A percentile compares a stretch with the other conserved stretches of the same genome.
phyloP scores from a whole-genome alignment of 1,140 invertebrate genomes.

The Megalonaias nervosa region DNA sequence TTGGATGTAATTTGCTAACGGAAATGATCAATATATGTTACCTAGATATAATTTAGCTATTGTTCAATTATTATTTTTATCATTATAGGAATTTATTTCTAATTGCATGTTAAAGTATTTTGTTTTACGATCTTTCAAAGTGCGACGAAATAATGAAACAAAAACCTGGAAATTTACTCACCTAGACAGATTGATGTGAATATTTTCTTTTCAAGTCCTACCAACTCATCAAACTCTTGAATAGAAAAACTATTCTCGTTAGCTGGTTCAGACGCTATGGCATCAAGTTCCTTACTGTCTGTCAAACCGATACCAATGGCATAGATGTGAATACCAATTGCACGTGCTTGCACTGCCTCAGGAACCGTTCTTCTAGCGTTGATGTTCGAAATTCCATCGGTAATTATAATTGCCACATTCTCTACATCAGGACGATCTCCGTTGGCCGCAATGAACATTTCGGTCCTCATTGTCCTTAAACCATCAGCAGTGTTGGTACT shows the following conservation, averaged over 20 bases:
- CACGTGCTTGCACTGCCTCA: slow-evolving; percentile 47
- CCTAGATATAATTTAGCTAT: too few species aligned
- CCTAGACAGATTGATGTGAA: slow-evolving; percentile 43
- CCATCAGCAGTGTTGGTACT: slow-evolving; percentile 60
- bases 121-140: too few species aligned
- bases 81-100: too few species aligned
- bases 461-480: slow-evolving; percentile 38
- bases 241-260: slow-evolving; percentile 42
- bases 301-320: slow-evolving; percentile 40
- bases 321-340: slow-evolving; percentile 26
- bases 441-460: slow-evolving; percentile 48
- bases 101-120: too few species aligned
- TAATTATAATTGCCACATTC: slow-evolving; percentile 54
- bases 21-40: too few species aligned
- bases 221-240: slow-evolving; percentile 41
- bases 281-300: slow-evolving; percentile 39
- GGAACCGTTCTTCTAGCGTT: slow-evolving; percentile 51
- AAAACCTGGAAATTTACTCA: not conserved
- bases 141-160: too few species aligned
- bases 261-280: slow-evolving; percentile 35
- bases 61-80: too few species aligned
- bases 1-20: too few species aligned
- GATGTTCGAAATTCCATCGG: slow-evolving; percentile 64
- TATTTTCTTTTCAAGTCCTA: slow-evolving; percentile 28
- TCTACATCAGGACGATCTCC: slow-evolving; percentile 50